phyloP scores from a whole-genome alignment of 1,140 invertebrate species.

The Drosophila lacteicornis region DNA sequence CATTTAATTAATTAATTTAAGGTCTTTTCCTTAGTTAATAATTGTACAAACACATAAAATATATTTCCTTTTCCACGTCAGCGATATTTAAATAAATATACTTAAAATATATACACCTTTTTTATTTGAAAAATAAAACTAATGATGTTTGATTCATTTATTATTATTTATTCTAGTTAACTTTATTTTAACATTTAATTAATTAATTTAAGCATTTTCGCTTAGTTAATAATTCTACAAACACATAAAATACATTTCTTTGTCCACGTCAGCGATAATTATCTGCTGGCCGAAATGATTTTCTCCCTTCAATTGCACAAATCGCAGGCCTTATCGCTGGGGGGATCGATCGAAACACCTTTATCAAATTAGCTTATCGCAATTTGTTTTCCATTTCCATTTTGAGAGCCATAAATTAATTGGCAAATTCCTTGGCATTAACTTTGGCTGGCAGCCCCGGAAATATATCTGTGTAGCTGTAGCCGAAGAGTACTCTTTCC shows the following conservation, averaged over 20 bases:
- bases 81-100: too few species aligned
- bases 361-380: conserved; percentile 53
- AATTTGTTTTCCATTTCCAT: conserved; percentile 32
- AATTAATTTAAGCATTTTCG: too few species aligned
- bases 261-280: conserved; percentile 15
- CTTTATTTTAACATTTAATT: too few species aligned
- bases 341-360: conserved; percentile 39
- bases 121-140: too few species aligned
- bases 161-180: too few species aligned
- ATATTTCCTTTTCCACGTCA: too few species aligned
- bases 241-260: neutral
- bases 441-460: conserved; percentile 20
- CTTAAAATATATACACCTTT: too few species aligned
- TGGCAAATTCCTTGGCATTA: conserved; percentile 42
- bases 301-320: conserved; percentile 39
- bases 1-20: too few species aligned
- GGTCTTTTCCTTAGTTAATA: too few species aligned
- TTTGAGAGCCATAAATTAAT: conserved; percentile 27
- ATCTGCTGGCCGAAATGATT: conserved; percentile 13
- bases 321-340: conserved; percentile 18
- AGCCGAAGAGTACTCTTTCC: neutral
- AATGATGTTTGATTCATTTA: too few species aligned
- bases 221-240: neutral
- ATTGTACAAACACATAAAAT: too few species aligned
- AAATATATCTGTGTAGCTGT: conserved; percentile 13